Evolutionary conservation across 2,888 invertebrate genomes (phyloP), one percentile per base, ranked within the genome.

Genomic region (Drosophila lutescens): DNA sequence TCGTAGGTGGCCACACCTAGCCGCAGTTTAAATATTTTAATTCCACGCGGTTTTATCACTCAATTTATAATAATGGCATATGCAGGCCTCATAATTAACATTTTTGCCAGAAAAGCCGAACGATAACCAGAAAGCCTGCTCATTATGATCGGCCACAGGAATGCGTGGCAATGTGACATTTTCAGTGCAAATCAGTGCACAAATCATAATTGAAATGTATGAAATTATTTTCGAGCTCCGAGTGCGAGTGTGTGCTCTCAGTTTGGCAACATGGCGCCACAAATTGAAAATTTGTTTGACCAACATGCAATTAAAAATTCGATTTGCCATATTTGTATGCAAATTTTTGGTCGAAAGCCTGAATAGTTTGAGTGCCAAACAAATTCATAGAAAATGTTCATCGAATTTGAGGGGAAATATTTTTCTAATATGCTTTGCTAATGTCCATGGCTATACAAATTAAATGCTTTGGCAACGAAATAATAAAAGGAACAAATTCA

Each of bases 231-330:
- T 63, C 15, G 20, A 2, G 23, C 15, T 23, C 3, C 32, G 55
- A 46, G 8, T 34, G 15, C 20, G 9, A 4, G 8, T 12, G 9
- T 12, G 13, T 23, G 26, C 40, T 43, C 13, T 20, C n/a, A n/a
- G 44, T 41, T 40, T 41, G 56, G 47, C 62, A 36, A 38, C 56
- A 57, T 38, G 38, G 32, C 30, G 57, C 49, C 75, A 41, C 54
- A 82, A 76, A 79, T 72, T 83, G 55, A 34, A 59, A 70, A 77
- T 72, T 82, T 63, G 72, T 88, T 77, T 76, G 59, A 36, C 56
- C 59, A 50, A 62, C 34, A 46, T 66, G 57, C 80, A 82, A 83
- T 80, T 75, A 73, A 74, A 55, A 88, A 86, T 86, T 72, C 46
- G 66, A 86, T 83, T 75, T 63, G 65, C 51, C 26, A 49, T 49